Conservation (phyloP, 2,797 vertebrate genomes). For the Eulemur coronatus region DNA sequence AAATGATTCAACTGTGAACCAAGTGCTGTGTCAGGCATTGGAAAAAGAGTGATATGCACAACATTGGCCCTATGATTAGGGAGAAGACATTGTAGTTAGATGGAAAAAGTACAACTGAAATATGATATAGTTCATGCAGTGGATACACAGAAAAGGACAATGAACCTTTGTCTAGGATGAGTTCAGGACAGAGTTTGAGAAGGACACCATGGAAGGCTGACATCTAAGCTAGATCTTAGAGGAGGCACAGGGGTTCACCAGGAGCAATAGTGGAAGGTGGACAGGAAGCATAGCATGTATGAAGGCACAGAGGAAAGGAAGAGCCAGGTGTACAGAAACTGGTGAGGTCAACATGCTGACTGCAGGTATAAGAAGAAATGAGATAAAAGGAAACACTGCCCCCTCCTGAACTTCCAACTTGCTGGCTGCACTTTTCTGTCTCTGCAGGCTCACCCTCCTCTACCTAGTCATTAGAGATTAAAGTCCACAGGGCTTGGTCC, state of each 20-base stretch:
- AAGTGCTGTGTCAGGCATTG: neutral
- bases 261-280: neutral
- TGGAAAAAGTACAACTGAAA: neutral
- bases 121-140: too few species aligned
- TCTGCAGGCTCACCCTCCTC: neutral
- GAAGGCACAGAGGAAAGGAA: neutral
- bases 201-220: neutral
- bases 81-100: neutral
- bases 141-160: neutral
- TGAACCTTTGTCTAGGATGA: neutral
- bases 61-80: too few species aligned
- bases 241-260: neutral
- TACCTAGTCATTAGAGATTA: neutral
- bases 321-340: neutral
- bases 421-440: neutral
- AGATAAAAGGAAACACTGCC: neutral
- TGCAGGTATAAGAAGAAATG: neutral
- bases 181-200: neutral
- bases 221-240: neutral
- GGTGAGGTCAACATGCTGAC: neutral
- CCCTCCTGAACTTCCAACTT: neutral
- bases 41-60: neutral
- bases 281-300: neutral
- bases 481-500: neutral
- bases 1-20: neutral